Conservation (phyloP, 2,888 invertebrate genomes). For the Macrosiphum euphorbiae region DNA sequence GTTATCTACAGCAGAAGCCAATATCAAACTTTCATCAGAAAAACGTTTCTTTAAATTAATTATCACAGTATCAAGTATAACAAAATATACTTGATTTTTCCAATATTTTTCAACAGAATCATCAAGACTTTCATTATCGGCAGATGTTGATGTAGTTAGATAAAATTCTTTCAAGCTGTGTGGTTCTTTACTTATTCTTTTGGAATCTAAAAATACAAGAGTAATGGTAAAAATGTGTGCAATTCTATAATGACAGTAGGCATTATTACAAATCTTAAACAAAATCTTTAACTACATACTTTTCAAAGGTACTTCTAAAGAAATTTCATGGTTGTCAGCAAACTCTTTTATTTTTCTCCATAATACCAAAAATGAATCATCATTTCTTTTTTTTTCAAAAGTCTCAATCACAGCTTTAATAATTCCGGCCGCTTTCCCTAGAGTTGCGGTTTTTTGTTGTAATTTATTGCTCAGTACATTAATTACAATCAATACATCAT, state of each 20-base stretch:
- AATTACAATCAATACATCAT: conserved; percentile 5
- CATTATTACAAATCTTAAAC: background rate
- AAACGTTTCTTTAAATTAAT: background rate
- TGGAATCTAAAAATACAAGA: background rate
- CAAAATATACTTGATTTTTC: background rate
- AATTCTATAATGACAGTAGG: background rate
- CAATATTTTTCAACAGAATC: background rate
- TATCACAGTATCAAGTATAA: background rate
- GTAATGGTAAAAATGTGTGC: background rate
- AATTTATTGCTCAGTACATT: conserved; percentile 7
- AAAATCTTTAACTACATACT: background rate
- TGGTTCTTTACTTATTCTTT: background rate
- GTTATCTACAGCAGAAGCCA: background rate
- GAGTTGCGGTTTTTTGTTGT: background rate
- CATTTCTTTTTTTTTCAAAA: background rate
- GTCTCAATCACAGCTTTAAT: too few species aligned
- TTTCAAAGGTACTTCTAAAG: background rate
- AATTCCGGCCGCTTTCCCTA: background rate
- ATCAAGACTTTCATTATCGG: background rate
- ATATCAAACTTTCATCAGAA: background rate
- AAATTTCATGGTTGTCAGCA: background rate
- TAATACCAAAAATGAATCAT: background rate
- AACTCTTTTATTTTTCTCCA: background rate
- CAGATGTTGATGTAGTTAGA: conserved; percentile 1
- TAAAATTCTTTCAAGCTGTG: background rate